phyloP scores from a whole-genome alignment of 2,888 invertebrate genomes.

The Liposcelis brunnea region DNA sequence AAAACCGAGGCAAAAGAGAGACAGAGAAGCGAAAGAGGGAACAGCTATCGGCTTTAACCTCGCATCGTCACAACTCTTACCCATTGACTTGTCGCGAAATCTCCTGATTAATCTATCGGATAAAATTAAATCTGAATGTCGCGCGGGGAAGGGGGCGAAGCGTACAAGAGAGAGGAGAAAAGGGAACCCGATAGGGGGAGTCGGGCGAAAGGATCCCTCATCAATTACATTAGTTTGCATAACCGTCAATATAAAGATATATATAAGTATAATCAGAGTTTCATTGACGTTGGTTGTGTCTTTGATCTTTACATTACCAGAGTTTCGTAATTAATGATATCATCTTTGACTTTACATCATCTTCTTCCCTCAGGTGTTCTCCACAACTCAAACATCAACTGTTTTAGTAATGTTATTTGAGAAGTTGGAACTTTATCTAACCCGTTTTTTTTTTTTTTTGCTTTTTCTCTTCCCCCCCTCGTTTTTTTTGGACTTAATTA shows the following conservation, averaged over 20 bases:
- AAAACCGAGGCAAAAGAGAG: not conserved
- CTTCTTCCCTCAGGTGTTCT: too few species aligned
- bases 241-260: conserved; percentile 24
- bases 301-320: conserved; percentile 8
- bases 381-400: too few species aligned
- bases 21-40: not conserved
- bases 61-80: too few species aligned
- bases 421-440: too few species aligned
- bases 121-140: too few species aligned
- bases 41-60: too few species aligned
- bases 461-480: too few species aligned
- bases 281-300: conserved; percentile 3
- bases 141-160: conserved; percentile 6
- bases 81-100: too few species aligned
- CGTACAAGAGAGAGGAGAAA: conserved; percentile 10
- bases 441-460: too few species aligned
- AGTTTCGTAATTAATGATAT: conserved; percentile 9
- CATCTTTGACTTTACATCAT: conserved; percentile 3
- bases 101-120: too few species aligned
- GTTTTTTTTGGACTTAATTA: too few species aligned
- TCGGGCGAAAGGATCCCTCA: conserved; percentile 17
- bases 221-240: conserved; percentile 24
- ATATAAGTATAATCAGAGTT: conserved; percentile 10
- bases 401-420: too few species aligned
- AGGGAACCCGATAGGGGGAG: conserved; percentile 7